Conservation (phyloP, 2,888 invertebrate genomes). For the Chrysolina americana region DNA sequence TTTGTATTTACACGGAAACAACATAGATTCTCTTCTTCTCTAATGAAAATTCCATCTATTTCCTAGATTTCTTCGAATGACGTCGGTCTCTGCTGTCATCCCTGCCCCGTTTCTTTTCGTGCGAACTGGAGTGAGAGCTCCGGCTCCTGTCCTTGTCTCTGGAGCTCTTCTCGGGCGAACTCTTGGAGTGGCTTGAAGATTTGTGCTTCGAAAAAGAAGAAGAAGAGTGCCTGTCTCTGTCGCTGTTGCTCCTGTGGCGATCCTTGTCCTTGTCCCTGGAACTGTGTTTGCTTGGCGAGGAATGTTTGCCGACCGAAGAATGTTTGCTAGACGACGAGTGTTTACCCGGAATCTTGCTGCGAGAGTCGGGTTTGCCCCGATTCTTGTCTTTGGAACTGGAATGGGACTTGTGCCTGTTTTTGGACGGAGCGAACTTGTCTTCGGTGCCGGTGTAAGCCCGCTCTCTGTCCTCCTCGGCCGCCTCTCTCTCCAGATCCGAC, state of each 20-base stretch:
- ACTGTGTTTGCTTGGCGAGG: constrained; percentile 58
- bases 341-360: constrained; percentile 35
- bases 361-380: constrained; percentile 55
- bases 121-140: constrained; percentile 49
- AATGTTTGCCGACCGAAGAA: constrained; percentile 42
- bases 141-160: constrained; percentile 45
- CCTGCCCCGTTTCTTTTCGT: constrained; percentile 79
- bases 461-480: constrained; percentile 88
- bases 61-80: constrained; percentile 81
- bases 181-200: constrained; percentile 59
- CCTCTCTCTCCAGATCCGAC: constrained; percentile 98
- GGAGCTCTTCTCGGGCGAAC: constrained; percentile 68
- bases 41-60: constrained; percentile 54
- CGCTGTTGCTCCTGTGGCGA: constrained; percentile 55
- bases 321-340: no score
- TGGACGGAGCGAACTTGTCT: constrained; percentile 42
- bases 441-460: constrained; percentile 68
- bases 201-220: constrained; percentile 57
- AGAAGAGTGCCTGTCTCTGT: constrained; percentile 50
- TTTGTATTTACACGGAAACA: no score
- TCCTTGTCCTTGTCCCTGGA: constrained; percentile 60
- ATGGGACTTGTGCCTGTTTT: constrained; percentile 64
- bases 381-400: constrained; percentile 55
- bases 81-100: constrained; percentile 81
- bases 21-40: no score